phyloP scores from a whole-genome alignment of 2,888 invertebrate genomes.

The Trichogramma dendrolimi region DNA sequence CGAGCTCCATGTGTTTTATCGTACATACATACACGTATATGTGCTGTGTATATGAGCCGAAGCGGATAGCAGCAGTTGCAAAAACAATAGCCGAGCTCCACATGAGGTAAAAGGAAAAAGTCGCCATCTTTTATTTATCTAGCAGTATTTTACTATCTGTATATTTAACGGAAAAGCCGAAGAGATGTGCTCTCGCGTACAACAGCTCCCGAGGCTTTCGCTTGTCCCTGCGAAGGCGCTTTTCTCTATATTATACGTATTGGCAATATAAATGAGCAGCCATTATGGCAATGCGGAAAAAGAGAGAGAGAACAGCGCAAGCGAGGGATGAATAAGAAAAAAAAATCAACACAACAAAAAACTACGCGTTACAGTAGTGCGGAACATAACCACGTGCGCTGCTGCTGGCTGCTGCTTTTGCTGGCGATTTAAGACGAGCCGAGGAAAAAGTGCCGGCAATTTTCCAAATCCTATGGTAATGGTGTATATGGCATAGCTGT shows the following conservation, averaged over 20 bases:
- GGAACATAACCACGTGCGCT: slow-evolving; percentile 5
- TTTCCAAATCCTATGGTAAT: slow-evolving; percentile 37
- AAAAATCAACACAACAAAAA: too few relatives aligned
- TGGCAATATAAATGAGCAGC: slow-evolving; percentile 12
- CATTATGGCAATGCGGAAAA: slow-evolving; percentile 2
- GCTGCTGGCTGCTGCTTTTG: slow-evolving; percentile 7
- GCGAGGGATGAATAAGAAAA: not conserved
- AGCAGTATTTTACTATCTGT: slow-evolving; percentile 1
- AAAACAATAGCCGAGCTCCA: too few relatives aligned
- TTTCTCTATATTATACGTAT: not conserved
- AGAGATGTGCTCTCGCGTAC: not conserved
- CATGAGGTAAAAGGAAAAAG: too few relatives aligned
- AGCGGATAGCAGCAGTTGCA: too few relatives aligned
- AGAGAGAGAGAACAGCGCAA: not conserved
- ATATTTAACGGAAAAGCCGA: slow-evolving; percentile 17
- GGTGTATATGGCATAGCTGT: too few relatives aligned
- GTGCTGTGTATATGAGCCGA: too few relatives aligned
- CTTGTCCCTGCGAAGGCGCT: not conserved
- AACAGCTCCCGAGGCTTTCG: not conserved
- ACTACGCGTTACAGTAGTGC: too few relatives aligned
- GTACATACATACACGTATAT: too few relatives aligned
- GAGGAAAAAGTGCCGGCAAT: slow-evolving; percentile 38
- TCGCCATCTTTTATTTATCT: too few relatives aligned
- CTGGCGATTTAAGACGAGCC: slow-evolving; percentile 35
- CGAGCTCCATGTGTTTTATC: too few relatives aligned